Evolutionary conservation across 1,140 invertebrate genomes (phyloP).

Genomic region (Aphis gossypii): DNA sequence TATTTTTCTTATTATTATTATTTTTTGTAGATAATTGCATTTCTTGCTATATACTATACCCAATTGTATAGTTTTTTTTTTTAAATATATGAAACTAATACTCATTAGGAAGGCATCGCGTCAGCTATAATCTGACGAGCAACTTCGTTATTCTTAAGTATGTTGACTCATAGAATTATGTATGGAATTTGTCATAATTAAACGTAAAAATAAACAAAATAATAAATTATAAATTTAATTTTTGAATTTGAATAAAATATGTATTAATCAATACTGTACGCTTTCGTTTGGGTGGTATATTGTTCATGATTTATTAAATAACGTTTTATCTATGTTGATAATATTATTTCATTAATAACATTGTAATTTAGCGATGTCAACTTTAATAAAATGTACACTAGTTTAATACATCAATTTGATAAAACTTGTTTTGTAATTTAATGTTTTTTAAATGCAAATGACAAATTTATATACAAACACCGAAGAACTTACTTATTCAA

Average conservation of each 20-base stretch:
- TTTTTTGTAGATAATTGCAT: not conserved
- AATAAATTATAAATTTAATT: not conserved
- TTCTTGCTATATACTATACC: not conserved
- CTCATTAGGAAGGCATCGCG: not conserved
- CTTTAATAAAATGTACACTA: not conserved
- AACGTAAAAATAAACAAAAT: not conserved
- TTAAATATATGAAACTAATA: not conserved
- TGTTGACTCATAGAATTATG: not conserved
- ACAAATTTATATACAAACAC: constrained; percentile 10
- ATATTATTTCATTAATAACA: constrained; percentile 22
- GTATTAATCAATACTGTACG: not conserved
- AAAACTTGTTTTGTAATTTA: constrained; percentile 1
- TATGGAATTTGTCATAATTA: not conserved
- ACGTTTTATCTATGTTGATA: constrained; percentile 31
- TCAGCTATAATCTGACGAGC: not conserved
- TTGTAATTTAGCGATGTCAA: not conserved
- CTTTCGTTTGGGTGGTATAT: not conserved
- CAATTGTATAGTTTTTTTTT: not conserved
- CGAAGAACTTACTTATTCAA: constrained; percentile 3
- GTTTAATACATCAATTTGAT: constrained; percentile 1
- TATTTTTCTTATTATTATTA: not conserved
- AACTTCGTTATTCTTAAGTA: not conserved
- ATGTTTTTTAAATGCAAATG: constrained; percentile 32
- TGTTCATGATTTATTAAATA: constrained; percentile 32
- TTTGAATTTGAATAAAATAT: constrained; percentile 12